Conservation (phyloP, 2,113 vertebrate genomes). For the Perca fluviatilis region DNA sequence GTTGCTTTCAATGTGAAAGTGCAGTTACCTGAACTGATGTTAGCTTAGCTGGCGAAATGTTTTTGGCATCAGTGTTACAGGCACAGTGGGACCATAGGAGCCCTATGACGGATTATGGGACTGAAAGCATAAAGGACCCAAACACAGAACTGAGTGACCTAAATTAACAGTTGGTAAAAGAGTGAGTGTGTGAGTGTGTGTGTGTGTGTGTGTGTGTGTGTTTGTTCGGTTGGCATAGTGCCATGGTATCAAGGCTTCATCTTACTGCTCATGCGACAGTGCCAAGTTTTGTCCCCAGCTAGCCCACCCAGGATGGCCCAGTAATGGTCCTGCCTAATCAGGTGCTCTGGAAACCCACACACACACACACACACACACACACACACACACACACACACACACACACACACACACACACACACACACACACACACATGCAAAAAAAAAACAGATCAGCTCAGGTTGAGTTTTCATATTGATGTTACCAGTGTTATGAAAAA, state of each 20-base stretch:
- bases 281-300: constrained; percentile 60
- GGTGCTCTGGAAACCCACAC: neutral
- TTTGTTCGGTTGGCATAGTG: constrained; percentile 21
- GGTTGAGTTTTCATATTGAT: constrained; percentile 2
- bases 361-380: neutral
- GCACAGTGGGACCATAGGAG: constrained; percentile 5
- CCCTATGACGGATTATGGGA: constrained; percentile 5
- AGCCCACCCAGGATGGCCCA: constrained; percentile 63
- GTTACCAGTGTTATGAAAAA: neutral
- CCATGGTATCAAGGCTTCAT: constrained; percentile 50
- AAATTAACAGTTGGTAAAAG: constrained; percentile 49
- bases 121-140: constrained; percentile 25
- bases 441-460: neutral
- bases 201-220: neutral
- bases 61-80: constrained; percentile 16
- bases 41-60: constrained; percentile 8
- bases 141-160: constrained; percentile 21
- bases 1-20: neutral
- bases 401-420: neutral
- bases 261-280: constrained; percentile 41
- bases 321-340: constrained; percentile 30
- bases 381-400: constrained; percentile 9
- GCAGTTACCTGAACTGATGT: neutral
- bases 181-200: constrained; percentile 11
- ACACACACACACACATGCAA: neutral